Evolutionary conservation across 2,797 vertebrate species (phyloP).

Genomic region (Gadopsis bispinosus): DNA sequence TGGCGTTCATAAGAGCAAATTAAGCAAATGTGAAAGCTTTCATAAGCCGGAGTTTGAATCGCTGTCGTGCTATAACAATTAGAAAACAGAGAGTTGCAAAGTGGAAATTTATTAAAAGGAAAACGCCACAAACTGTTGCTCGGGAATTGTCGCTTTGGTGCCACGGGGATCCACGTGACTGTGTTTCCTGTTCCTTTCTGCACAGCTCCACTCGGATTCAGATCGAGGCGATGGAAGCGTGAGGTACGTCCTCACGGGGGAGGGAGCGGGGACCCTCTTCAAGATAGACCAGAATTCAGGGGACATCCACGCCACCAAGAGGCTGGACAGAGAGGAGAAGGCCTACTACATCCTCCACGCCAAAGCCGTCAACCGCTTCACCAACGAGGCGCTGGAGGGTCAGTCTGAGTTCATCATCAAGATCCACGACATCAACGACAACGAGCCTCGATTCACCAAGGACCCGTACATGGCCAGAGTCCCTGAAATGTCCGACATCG

Average conservation of each 20-base stretch:
- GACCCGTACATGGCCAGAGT: constrained; percentile 90
- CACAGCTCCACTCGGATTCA: constrained; percentile 93
- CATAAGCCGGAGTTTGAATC: constrained; percentile 32
- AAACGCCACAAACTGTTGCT: constrained; percentile 40
- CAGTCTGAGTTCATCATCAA: constrained; percentile 97
- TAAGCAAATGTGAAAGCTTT: constrained; percentile 64
- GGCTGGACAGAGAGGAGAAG: constrained; percentile 97
- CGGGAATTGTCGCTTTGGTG: constrained; percentile 22
- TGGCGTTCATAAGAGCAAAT: constrained; percentile 41
- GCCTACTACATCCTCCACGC: constrained; percentile 93
- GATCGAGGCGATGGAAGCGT: constrained; percentile 93
- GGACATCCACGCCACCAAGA: constrained; percentile 95
- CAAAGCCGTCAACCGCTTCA: constrained; percentile 93
- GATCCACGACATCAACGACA: constrained; percentile 99
- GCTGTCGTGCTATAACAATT: constrained; percentile 47
- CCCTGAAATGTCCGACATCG: constrained; percentile 95
- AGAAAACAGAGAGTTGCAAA: constrained; percentile 48
- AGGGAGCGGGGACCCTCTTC: constrained; percentile 94
- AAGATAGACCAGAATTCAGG: constrained; percentile 96
- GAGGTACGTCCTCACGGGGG: constrained; percentile 93
- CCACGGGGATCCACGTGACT: constrained; percentile 1
- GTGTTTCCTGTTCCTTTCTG: not conserved
- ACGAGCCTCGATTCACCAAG: constrained; percentile 93
- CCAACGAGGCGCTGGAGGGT: constrained; percentile 92
- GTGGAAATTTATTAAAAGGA: constrained; percentile 62